phyloP scores from a whole-genome alignment of 2,797 vertebrate genomes.

The Pseudotriccus pelzelni region DNA sequence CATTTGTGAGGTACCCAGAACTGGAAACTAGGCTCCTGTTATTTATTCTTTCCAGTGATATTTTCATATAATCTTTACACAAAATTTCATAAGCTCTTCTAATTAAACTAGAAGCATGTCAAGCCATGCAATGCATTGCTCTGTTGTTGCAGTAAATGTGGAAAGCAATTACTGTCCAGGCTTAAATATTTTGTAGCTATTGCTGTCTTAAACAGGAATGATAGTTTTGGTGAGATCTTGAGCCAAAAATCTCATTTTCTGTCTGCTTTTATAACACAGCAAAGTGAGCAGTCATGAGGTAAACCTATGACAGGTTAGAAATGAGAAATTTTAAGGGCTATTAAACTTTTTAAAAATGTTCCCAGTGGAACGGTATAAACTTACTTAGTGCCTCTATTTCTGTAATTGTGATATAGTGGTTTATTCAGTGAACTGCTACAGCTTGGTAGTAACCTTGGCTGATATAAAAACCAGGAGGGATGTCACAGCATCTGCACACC shows the following conservation, averaged over 20 bases:
- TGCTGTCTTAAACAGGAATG: neutral
- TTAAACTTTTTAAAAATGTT: conserved; percentile 48
- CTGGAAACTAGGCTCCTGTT: neutral
- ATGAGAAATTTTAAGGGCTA: conserved; percentile 60
- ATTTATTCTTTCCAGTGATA: neutral
- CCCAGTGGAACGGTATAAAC: conserved; percentile 30
- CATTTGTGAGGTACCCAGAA: neutral
- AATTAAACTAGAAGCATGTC: conserved; percentile 34
- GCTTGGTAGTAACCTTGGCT: neutral
- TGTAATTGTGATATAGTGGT: conserved; percentile 21
- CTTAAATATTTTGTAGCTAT: neutral
- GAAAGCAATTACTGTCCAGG: neutral
- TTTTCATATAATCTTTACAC: conserved; percentile 15
- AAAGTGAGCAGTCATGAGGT: conserved; percentile 41
- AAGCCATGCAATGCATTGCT: neutral
- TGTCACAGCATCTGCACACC: neutral
- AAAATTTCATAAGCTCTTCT: conserved; percentile 12
- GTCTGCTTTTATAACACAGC: conserved; percentile 14
- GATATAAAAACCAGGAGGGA: neutral
- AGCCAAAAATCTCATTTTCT: conserved; percentile 33
- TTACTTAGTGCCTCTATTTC: neutral
- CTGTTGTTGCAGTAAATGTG: neutral
- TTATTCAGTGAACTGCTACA: neutral
- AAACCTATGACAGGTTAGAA: conserved; percentile 44
- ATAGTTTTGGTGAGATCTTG: neutral